A percentile compares a stretch with the other conserved stretches of the same genome.
These are phyloP conservation scores for Nasonovia ribisnigri DNA, from an alignment of 2,888 invertebrate genomes.

Conservation along the genomic window DNA sequence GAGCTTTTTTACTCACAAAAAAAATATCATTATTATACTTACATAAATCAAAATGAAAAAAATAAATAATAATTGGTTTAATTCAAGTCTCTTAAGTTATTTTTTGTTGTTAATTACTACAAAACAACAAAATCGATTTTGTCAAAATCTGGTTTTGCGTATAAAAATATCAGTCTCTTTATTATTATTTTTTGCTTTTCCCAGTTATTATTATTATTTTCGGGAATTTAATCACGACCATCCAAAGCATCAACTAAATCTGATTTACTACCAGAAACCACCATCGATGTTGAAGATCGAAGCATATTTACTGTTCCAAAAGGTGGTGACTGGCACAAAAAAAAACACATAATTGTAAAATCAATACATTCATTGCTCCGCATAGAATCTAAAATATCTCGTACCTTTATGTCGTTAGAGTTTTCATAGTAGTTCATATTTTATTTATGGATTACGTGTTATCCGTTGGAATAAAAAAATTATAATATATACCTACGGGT, in stretches of 20 bases:
- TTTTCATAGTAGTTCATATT: not conserved
- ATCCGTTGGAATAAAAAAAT: constrained; percentile 20
- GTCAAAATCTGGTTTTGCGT: not conserved
- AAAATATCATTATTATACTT: not conserved
- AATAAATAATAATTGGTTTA: too few species aligned
- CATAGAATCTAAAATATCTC: not conserved
- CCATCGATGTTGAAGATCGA: not conserved
- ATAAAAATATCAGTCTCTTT: not conserved
- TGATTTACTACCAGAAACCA: not conserved
- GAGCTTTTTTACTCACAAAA: not conserved
- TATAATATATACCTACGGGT: not conserved
- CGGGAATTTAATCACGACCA: not conserved
- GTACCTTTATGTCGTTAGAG: not conserved
- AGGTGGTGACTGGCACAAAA: not conserved
- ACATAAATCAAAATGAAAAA: not conserved
- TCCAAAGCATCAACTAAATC: not conserved
- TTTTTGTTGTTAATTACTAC: too few species aligned
- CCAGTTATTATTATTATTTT: not conserved
- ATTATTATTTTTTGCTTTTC: not conserved
- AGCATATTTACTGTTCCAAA: not conserved
- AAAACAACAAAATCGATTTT: too few species aligned
- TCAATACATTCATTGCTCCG: not conserved
- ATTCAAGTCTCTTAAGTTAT: too few species aligned
- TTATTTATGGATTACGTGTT: not conserved
- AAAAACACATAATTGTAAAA: constrained; percentile 3